Conservation (phyloP, 1,140 invertebrate species). For the Apis mellifera region DNA sequence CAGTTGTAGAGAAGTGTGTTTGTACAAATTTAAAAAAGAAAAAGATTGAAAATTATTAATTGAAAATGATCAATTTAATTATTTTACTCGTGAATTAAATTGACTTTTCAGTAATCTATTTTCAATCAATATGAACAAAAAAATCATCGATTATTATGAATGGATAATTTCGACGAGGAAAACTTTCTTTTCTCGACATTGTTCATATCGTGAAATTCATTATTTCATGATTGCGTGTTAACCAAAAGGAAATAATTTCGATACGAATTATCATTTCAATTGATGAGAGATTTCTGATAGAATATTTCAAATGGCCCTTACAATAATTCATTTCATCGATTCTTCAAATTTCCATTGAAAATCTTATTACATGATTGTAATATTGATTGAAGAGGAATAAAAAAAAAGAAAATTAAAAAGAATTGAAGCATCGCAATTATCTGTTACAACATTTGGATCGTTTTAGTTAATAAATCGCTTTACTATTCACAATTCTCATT, state of each 20-base stretch:
- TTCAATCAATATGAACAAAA: too few species aligned
- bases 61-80: too few species aligned
- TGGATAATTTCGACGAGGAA: background rate
- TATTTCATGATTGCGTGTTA: conserved; percentile 49
- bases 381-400: conserved; percentile 43
- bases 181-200: conserved; percentile 24
- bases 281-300: conserved; percentile 31
- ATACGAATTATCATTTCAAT: background rate
- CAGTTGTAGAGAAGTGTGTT: too few species aligned
- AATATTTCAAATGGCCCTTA: conserved; percentile 25
- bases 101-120: too few species aligned
- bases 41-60: too few species aligned
- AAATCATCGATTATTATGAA: background rate
- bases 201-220: conserved; percentile 47
- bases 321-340: conserved; percentile 41
- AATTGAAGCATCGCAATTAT: too few species aligned
- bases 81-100: too few species aligned
- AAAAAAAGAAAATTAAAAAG: background rate
- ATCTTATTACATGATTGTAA: conserved; percentile 39
- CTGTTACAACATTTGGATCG: too few species aligned
- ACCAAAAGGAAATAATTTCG: conserved; percentile 48
- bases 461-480: too few species aligned
- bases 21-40: too few species aligned
- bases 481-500: too few species aligned
- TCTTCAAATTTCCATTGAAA: conserved; percentile 39